A percentile compares a stretch with the other conserved stretches of the same genome.
phyloP scores from a whole-genome alignment of 2,797 vertebrate species.

The Prunella strophiata region DNA sequence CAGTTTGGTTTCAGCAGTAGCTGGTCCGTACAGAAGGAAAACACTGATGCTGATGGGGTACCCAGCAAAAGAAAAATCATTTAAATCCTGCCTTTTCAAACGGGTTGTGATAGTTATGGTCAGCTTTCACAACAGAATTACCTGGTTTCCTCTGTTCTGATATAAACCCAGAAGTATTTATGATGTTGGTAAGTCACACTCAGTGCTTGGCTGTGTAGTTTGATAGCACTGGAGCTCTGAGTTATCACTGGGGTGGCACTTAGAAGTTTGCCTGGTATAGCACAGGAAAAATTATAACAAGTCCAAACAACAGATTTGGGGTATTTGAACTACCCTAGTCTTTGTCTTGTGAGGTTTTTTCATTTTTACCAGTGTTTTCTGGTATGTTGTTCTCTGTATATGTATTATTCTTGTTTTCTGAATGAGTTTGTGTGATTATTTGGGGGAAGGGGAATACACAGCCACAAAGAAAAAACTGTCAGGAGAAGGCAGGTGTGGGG shows the following conservation, averaged over 20 bases:
- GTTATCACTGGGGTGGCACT: not conserved
- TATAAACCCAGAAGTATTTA: not conserved
- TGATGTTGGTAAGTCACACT: not conserved
- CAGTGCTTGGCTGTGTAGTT: not conserved
- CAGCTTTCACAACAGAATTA: not conserved
- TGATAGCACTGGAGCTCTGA: not conserved
- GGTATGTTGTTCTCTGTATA: not conserved
- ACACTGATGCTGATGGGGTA: not conserved
- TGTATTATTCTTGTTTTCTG: not conserved
- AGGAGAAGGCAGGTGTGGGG: not conserved
- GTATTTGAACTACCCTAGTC: not conserved
- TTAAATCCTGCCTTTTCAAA: not conserved
- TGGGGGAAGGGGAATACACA: not conserved
- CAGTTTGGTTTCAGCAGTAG: not conserved
- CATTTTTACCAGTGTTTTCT: not conserved
- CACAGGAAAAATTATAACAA: not conserved
- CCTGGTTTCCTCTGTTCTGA: not conserved
- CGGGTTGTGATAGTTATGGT: not conserved
- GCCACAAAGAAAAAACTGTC: not conserved
- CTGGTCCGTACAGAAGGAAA: not conserved
- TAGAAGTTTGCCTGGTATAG: not conserved
- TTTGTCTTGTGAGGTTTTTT: not conserved
- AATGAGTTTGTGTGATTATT: not conserved
- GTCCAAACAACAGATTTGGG: not conserved
- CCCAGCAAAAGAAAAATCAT: not conserved